Evolutionary conservation across 2,888 invertebrate species (phyloP), one percentile per base, ranked within the genome.

Genomic region (Mycalesis mineus): DNA sequence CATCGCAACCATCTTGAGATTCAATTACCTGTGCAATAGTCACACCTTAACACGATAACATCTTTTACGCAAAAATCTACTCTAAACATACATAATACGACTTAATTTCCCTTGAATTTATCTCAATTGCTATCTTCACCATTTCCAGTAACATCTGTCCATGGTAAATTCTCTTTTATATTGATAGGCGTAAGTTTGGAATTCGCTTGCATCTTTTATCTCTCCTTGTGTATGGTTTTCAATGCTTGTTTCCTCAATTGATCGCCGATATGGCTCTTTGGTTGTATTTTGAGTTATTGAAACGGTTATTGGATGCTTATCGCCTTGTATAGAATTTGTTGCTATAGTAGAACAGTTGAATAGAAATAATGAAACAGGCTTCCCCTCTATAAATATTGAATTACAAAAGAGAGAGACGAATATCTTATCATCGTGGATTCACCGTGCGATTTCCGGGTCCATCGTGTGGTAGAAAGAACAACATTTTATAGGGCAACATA

Each of bases 21-120:
- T 54, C 58, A 49, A 58, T 58, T 58, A 58, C 53, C 49, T 44
- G 33, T 51, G n/a, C 40, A 31, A 49, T 17, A 15, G n/a, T 14
- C 41, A 41, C 15, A 52, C 33, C 52, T n/a, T 22, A 13, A 17
- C 33, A 52, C 33, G 31, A 33, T 33, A 33, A 42, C 31, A 13
- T 40, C 29, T 40, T 29, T 28, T 9, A 28, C 14, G 11, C 31
- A n/a, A 49, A 42, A 31, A 41, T 17, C 36, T 13, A 4, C 31
- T 11, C 7, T 54, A 49, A 29, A 0, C 2, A 7, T 7, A 52
- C 6, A 11, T 1, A 7, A 17, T 17, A 42, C 31, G 33, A 9
- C 17, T 41, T 42, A 1, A 33, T 13, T 42, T 42, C 11, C 13
- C 2, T 17, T 42, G 41, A 13, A 42, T 9, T 42, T 11, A 11